These are phyloP conservation scores for Chalcosyrphus nemorum DNA, from an alignment of 2,888 invertebrate genomes.

Conservation along the genomic window DNA sequence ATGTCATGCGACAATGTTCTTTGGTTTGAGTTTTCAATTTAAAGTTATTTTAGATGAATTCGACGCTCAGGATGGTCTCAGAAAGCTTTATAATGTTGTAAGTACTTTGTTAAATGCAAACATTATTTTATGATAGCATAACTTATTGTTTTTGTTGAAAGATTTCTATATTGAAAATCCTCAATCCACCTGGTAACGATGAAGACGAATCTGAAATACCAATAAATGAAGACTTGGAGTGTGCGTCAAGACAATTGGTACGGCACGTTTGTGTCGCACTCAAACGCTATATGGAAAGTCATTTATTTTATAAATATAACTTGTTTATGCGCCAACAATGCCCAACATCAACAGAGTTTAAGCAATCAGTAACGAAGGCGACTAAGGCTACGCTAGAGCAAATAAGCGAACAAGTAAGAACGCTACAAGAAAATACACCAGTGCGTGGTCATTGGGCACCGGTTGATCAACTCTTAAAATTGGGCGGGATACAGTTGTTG, in stretches of 20 bases:
- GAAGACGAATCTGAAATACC: conserved; percentile 85
- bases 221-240: conserved; percentile 93
- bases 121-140: background rate
- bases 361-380: conserved; percentile 83
- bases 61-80: conserved; percentile 94
- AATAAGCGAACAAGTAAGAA: conserved; percentile 92
- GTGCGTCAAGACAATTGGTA: conserved; percentile 94
- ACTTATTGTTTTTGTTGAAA: conserved; percentile 77
- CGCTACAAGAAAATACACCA: conserved; percentile 89
- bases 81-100: conserved; percentile 95
- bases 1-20: conserved; percentile 99
- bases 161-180: conserved; percentile 93
- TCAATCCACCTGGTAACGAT: conserved; percentile 84
- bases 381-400: conserved; percentile 89
- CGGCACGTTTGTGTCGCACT: conserved; percentile 95
- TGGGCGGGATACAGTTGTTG: conserved; percentile 92
- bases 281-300: conserved; percentile 95
- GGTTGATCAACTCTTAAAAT: conserved; percentile 91
- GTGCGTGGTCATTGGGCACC: conserved; percentile 93
- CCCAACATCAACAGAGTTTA: conserved; percentile 79
- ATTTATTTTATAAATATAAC: conserved; percentile 91
- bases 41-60: conserved; percentile 96
- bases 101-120: no score
- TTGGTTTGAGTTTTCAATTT: conserved; percentile 96
- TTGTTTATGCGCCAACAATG: conserved; percentile 85